These are phyloP conservation scores for Aphaenogaster rudis DNA, from an alignment of 1,140 invertebrate species.

Conservation along the genomic window DNA sequence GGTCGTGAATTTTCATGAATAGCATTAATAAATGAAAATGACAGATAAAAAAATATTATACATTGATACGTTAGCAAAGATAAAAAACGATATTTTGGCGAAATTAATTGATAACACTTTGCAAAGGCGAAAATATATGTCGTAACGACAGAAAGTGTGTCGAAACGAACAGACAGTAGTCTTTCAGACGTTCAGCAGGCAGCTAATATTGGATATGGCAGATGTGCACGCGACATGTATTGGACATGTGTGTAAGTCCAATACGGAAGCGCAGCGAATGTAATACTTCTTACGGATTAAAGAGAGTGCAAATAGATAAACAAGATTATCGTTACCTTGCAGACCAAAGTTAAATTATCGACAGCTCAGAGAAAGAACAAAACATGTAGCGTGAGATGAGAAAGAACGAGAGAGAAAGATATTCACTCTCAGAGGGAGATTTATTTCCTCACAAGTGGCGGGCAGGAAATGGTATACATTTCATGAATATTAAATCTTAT, in stretches of 20 bases:
- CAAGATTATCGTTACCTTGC: constrained; percentile 27
- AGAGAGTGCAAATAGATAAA: constrained; percentile 47
- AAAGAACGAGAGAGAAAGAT: not conserved
- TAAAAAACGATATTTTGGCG: not conserved
- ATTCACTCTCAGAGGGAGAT: constrained; percentile 14
- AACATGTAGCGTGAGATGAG: not conserved
- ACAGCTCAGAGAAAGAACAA: not conserved
- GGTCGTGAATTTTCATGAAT: not conserved
- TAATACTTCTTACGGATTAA: constrained; percentile 37
- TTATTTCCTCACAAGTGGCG: constrained; percentile 42
- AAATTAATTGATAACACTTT: not conserved
- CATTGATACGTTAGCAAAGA: not conserved
- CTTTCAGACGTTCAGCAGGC: not conserved
- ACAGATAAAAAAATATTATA: not conserved
- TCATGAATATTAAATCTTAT: constrained; percentile 66
- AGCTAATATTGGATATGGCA: constrained; percentile 30
- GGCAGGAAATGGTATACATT: constrained; percentile 53
- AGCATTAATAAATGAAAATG: not conserved
- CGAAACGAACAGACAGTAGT: constrained; percentile 10
- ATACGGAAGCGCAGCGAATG: constrained; percentile 2
- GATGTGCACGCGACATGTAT: constrained; percentile 20
- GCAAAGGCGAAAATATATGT: not conserved
- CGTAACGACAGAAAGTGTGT: constrained; percentile 10
- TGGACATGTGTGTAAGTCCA: not conserved
- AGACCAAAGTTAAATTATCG: constrained; percentile 11